These are phyloP conservation scores for Orthonevra nobilis DNA, from an alignment of 2,888 invertebrate genomes.

Conservation along the genomic window DNA sequence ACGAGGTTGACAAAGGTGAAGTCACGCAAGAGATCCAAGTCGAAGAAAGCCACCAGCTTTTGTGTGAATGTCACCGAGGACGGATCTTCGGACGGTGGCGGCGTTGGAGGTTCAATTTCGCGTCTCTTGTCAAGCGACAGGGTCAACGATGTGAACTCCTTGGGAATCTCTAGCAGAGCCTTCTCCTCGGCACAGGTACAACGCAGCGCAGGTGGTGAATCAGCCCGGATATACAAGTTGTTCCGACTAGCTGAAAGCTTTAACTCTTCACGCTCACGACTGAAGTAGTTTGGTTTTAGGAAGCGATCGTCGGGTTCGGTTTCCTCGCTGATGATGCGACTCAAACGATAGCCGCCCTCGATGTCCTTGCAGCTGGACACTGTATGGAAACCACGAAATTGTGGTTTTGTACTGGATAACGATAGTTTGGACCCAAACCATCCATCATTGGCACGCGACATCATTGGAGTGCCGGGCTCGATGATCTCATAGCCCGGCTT, in stretches of 20 bases:
- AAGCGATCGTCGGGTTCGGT: conserved; percentile 72
- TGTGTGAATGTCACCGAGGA: conserved; percentile 77
- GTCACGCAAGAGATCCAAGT: conserved; percentile 86
- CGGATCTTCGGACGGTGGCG: conserved; percentile 62
- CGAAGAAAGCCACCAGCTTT: conserved; percentile 85
- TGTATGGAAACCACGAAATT: conserved; percentile 74
- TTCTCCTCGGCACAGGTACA: conserved; percentile 76
- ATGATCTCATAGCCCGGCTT: conserved; percentile 85
- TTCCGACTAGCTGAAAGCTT: conserved; percentile 70
- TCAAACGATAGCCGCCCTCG: conserved; percentile 46
- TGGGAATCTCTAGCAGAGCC: conserved; percentile 72
- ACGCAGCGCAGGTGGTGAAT: conserved; percentile 65
- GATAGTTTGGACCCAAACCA: conserved; percentile 77
- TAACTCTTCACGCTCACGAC: conserved; percentile 76
- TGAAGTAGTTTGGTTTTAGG: conserved; percentile 76
- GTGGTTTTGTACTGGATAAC: conserved; percentile 75
- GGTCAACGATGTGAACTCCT: conserved; percentile 39
- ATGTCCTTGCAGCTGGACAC: conserved; percentile 72
- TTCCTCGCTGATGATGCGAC: conserved; percentile 71
- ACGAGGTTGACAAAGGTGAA: conserved; percentile 86
- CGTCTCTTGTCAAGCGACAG: conserved; percentile 29
- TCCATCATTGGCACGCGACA: conserved; percentile 81
- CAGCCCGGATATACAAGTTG: conserved; percentile 68
- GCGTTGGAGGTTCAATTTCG: conserved; percentile 49
- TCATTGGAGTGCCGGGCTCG: conserved; percentile 86